Conservation (phyloP, 2,888 invertebrate species). For the Masnerella sp. region DNA sequence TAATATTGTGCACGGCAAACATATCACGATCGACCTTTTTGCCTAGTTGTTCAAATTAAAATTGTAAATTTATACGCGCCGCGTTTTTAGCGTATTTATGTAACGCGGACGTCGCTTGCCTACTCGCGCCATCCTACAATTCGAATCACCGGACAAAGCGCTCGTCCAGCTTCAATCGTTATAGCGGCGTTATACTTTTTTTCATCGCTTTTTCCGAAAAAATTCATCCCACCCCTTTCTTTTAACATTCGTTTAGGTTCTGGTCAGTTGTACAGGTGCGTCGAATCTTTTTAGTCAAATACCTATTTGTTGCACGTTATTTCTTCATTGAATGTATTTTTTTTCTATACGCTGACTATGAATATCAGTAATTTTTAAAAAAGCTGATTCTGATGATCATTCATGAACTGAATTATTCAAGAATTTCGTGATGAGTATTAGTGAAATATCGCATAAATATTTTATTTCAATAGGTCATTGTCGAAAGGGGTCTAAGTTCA, state of each 20-base stretch:
- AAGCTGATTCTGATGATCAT: no score
- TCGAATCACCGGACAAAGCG: conserved; percentile 26
- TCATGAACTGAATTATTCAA: no score
- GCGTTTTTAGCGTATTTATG: conserved; percentile 21
- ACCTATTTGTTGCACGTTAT: no score
- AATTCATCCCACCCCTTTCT: conserved; percentile 1
- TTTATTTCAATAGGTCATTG: no score
- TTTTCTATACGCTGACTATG: no score
- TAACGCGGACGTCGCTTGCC: conserved; percentile 16
- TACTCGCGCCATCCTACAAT: conserved; percentile 19
- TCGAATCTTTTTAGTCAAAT: no score
- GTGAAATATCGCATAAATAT: no score
- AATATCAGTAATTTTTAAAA: no score
- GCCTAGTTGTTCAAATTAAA: conserved; percentile 17
- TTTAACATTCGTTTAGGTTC: conserved; percentile 9
- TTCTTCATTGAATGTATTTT: no score
- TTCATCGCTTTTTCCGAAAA: background rate
- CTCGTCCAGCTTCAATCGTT: conserved; percentile 11
- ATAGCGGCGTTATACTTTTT: background rate
- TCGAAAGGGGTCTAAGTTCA: no score
- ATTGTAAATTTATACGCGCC: conserved; percentile 15
- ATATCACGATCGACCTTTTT: conserved; percentile 17
- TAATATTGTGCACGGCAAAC: conserved; percentile 29
- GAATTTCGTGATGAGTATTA: no score
- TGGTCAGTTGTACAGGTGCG: no score